phyloP scores from a whole-genome alignment of 2,888 invertebrate species.

The Gastracanthus pulcherrimus region DNA sequence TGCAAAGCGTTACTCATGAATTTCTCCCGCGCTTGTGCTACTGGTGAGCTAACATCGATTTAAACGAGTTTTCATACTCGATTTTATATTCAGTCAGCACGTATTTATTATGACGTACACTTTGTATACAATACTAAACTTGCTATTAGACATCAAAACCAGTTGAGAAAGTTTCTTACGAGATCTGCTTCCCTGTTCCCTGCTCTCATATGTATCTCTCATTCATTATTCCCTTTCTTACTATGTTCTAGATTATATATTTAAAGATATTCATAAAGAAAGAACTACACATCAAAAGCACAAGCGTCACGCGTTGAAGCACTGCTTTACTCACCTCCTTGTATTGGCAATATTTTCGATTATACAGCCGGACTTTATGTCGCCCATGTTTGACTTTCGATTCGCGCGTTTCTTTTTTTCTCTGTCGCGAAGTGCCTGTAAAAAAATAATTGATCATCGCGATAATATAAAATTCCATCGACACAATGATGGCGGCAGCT shows the following conservation, averaged over 20 bases:
- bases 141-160: too few species aligned
- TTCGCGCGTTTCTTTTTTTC: slow-evolving; percentile 90
- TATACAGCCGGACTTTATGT: slow-evolving; percentile 87
- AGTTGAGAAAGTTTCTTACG: too few species aligned
- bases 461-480: background rate
- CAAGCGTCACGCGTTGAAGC: background rate
- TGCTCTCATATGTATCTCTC: too few species aligned
- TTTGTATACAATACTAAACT: too few species aligned
- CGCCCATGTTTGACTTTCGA: slow-evolving; percentile 87
- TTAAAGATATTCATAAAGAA: background rate
- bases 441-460: slow-evolving; percentile 49
- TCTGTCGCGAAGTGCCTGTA: slow-evolving; percentile 90
- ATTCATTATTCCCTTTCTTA: too few species aligned
- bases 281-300: background rate
- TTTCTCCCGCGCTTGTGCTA: background rate
- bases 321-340: slow-evolving; percentile 76
- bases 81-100: too few species aligned
- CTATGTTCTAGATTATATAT: too few species aligned
- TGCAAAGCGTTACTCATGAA: background rate
- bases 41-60: too few species aligned
- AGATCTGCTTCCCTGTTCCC: too few species aligned
- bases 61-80: too few species aligned
- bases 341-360: slow-evolving; percentile 94
- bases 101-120: too few species aligned
- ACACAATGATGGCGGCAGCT: too few species aligned